A percentile compares a stretch with the other conserved stretches of the same genome.
Evolutionary conservation across 37 sponge, comb jelly and placozoan species (phyloP).

Genomic region (Geodia barretti): DNA sequence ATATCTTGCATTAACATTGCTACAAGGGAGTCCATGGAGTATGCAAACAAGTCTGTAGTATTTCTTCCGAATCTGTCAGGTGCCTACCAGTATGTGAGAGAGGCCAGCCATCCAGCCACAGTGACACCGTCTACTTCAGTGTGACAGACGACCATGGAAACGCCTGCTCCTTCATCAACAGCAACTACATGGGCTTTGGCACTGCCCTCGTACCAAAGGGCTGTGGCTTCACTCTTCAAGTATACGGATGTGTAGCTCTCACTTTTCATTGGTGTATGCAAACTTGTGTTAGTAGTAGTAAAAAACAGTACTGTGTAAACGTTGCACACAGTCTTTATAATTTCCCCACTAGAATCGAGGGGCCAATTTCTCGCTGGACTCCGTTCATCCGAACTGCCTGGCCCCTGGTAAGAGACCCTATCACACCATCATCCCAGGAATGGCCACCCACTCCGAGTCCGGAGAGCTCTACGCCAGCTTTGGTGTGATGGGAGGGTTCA

Average conservation of each 20-base stretch:
- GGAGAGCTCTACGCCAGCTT: conserved; percentile 78
- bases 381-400: conserved; percentile 70
- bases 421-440: conserved; percentile 92
- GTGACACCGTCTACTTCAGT: conserved; percentile 85
- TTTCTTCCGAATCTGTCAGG: no score
- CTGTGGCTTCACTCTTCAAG: conserved; percentile 86
- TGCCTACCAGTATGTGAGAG: conserved; percentile 33
- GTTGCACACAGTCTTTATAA: neutral
- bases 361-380: conserved; percentile 77
- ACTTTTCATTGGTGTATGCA: neutral
- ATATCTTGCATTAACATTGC: no score
- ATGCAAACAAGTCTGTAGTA: neutral
- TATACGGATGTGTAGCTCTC: neutral
- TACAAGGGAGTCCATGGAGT: no score
- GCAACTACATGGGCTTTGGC: conserved; percentile 94
- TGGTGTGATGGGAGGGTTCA: conserved; percentile 92
- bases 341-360: conserved; percentile 69
- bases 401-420: conserved; percentile 80
- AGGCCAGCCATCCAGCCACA: conserved; percentile 59
- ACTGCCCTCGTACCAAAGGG: conserved; percentile 81
- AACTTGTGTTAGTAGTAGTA: neutral
- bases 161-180: conserved; percentile 92
- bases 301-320: neutral
- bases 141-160: conserved; percentile 77
- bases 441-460: conserved; percentile 71